Conservation (phyloP, 1,140 invertebrate species). For the Globodera rostochiensis region DNA sequence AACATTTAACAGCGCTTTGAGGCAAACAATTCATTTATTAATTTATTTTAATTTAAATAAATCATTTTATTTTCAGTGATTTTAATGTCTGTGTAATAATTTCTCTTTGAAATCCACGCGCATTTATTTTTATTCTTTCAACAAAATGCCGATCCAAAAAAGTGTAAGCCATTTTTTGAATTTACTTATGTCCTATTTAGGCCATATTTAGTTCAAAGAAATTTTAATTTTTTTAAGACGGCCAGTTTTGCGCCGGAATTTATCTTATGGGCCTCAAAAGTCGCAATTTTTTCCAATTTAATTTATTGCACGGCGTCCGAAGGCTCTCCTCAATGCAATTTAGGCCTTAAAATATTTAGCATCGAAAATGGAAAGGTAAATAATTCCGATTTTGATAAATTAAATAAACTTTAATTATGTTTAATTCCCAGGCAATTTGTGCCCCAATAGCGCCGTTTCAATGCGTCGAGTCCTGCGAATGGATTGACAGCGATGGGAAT, state of each 20-base stretch:
- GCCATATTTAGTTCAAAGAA: neutral
- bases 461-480: slow-evolving; percentile 48
- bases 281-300: slow-evolving; percentile 9
- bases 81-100: no score
- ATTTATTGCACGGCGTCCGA: neutral
- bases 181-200: neutral
- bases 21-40: no score
- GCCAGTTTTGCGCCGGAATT: neutral
- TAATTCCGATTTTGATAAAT: neutral
- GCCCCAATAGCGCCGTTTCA: slow-evolving; percentile 30
- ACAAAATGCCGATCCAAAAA: neutral
- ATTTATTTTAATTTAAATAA: no score
- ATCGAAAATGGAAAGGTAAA: slow-evolving; percentile 40
- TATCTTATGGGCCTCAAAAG: neutral
- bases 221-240: neutral
- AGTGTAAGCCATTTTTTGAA: neutral
- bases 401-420: neutral
- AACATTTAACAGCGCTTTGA: no score
- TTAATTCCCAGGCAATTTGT: slow-evolving; percentile 31
- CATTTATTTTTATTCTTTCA: neutral
- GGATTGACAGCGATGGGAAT: slow-evolving; percentile 30
- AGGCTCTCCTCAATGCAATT: slow-evolving; percentile 39
- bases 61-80: no score
- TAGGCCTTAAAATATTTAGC: slow-evolving; percentile 42
- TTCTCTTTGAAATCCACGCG: no score